Conservation (phyloP, 2,113 vertebrate species). For the Hyperopisus bebe region DNA sequence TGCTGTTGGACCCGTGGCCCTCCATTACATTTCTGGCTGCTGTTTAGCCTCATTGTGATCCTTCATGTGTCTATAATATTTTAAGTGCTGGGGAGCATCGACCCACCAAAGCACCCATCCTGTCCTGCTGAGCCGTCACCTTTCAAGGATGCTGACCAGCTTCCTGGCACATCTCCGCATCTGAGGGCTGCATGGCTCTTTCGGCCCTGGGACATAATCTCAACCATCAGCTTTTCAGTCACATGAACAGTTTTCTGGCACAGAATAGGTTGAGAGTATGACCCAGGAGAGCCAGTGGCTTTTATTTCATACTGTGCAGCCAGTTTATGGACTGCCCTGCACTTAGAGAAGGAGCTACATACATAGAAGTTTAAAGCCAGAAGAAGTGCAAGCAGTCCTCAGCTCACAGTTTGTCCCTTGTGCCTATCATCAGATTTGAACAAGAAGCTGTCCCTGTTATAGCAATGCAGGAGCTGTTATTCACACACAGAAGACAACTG, state of each 20-base stretch:
- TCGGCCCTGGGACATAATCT: neutral
- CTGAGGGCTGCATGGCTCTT: neutral
- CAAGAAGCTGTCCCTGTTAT: neutral
- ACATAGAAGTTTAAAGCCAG: neutral
- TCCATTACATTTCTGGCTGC: neutral
- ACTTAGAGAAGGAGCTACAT: neutral
- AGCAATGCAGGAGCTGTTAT: neutral
- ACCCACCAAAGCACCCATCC: neutral
- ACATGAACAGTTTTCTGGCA: neutral
- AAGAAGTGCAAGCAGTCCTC: neutral
- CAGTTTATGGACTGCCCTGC: neutral
- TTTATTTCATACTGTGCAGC: neutral
- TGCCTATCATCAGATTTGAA: neutral
- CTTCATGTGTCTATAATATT: neutral
- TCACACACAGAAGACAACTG: neutral
- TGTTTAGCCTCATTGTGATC: neutral
- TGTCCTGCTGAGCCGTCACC: neutral
- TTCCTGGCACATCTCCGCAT: neutral
- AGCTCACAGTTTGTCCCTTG: neutral
- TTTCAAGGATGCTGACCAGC: neutral
- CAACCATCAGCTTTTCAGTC: neutral
- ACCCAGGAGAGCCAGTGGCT: neutral
- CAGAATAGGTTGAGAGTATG: neutral
- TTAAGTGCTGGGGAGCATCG: neutral
- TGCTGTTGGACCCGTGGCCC: neutral